Evolutionary conservation across 2,888 invertebrate species (phyloP), one percentile per base, ranked within the genome.

Genomic region (Epinotia nisella): DNA sequence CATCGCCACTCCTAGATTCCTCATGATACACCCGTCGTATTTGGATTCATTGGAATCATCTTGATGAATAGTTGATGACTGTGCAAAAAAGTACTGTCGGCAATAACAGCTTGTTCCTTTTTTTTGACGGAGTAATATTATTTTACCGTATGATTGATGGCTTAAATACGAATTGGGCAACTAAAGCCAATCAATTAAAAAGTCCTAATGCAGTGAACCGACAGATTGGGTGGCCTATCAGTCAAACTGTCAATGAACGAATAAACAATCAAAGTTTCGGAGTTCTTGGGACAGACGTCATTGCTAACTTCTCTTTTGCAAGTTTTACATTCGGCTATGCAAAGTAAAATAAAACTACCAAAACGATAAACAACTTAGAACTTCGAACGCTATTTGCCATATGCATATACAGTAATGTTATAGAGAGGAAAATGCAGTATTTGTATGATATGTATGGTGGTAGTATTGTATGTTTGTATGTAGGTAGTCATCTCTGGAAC

Each of bases 231-330:
- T 49, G 49, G 29, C 24, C 49, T 61, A 61, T 61, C 61, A 3
- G 61, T 45, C 21, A 61, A 61, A 41, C 61, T 61, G 61, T 61
- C 61, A 60, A 17, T 60, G 13, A 60, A 60, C 17, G 19, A 19
- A 60, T 41, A 60, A 41, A 39, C 60, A 19, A 53, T 19, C 53
- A 19, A 53, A 53, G 53, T 49, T 49, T 49, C n/a, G 13, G 3
- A 41, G 41, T 41, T 41, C 5, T n/a, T n/a, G 13, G 49, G 49
- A n/a, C 49, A 49, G n/a, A 49, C 13, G 15, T 49, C 7, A 49
- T 49, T n/a, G n/a, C 49, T n/a, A 45, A 45, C 45, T 49, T 49
- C 5, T 1, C 49, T n/a, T 49, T n/a, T 49, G n/a, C 15, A 49
- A 49, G 49, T 49, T 49, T 49, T 49, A 49, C 49, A n/a, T 49